These are phyloP conservation scores for Anableps anableps DNA, from an alignment of 2,797 vertebrate species.

Conservation along the genomic window DNA sequence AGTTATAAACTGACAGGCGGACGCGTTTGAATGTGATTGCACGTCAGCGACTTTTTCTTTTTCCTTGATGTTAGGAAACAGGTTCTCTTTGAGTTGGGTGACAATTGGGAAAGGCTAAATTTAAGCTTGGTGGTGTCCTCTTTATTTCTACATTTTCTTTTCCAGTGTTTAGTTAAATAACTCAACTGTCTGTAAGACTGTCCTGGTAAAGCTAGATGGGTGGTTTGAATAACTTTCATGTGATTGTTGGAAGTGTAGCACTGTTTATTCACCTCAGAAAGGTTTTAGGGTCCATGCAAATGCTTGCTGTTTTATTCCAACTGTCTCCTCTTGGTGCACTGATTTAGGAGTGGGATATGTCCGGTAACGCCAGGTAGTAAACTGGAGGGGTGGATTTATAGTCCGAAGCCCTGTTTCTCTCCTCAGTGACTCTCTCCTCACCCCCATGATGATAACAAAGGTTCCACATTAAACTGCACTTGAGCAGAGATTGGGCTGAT, in stretches of 20 bases:
- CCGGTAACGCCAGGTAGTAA: constrained; percentile 77
- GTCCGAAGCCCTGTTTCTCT: constrained; percentile 53
- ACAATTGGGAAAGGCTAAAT: constrained; percentile 75
- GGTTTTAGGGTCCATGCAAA: constrained; percentile 73
- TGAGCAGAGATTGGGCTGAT: background rate
- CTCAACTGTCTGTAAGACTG: constrained; percentile 59
- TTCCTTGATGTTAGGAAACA: constrained; percentile 54
- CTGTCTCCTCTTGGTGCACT: constrained; percentile 59
- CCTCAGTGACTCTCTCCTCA: constrained; percentile 49
- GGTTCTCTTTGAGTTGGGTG: constrained; percentile 73
- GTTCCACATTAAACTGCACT: constrained; percentile 34
- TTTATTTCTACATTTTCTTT: constrained; percentile 69
- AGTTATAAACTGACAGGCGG: constrained; percentile 78
- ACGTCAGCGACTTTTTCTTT: constrained; percentile 62
- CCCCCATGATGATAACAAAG: constrained; percentile 53
- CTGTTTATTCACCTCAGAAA: constrained; percentile 70
- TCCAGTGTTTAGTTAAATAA: constrained; percentile 66
- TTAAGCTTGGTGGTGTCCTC: constrained; percentile 66
- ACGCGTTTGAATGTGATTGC: constrained; percentile 76
- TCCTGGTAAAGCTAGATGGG: constrained; percentile 62
- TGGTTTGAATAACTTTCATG: constrained; percentile 28
- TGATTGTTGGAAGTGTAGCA: background rate
- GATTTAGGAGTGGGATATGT: constrained; percentile 77
- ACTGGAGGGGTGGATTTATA: constrained; percentile 72
- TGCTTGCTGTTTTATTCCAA: constrained; percentile 69